These are phyloP conservation scores for Anagrus nilaparvatae DNA, from an alignment of 1,140 invertebrate genomes.

Conservation along the genomic window DNA sequence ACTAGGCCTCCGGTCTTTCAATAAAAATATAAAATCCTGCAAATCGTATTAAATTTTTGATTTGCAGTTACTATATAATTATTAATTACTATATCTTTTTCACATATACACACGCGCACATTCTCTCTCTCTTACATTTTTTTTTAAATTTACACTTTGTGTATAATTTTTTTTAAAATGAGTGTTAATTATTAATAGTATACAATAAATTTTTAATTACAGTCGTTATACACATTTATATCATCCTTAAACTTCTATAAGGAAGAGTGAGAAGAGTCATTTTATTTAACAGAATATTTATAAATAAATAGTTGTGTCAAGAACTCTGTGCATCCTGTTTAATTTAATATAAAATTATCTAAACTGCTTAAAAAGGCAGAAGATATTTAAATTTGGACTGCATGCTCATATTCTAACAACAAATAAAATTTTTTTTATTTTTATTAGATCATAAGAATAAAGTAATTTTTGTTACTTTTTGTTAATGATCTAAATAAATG, in stretches of 20 bases:
- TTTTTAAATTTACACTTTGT: conserved; percentile 3
- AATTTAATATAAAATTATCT: too few species aligned
- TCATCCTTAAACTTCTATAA: too few species aligned
- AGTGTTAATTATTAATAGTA: conserved; percentile 11
- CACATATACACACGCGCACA: too few species aligned
- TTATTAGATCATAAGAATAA: background rate
- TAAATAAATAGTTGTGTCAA: too few species aligned
- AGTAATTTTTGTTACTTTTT: background rate
- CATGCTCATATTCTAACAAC: background rate
- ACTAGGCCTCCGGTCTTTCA: conserved; percentile 15
- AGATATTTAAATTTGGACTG: conserved; percentile 8
- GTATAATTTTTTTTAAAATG: conserved; percentile 8
- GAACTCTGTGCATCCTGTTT: too few species aligned
- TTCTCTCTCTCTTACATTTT: too few species aligned
- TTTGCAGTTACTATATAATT: conserved; percentile 9
- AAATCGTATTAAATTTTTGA: conserved; percentile 4
- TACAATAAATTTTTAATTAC: conserved; percentile 9
- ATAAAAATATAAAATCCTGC: conserved; percentile 19
- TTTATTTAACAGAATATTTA: too few species aligned
- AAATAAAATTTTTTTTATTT: background rate
- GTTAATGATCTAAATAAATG: background rate
- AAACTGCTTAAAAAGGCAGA: too few species aligned
- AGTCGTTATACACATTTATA: too few species aligned
- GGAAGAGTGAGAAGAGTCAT: too few species aligned
- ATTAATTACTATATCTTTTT: background rate